Evolutionary conservation across 2,113 vertebrate genomes (phyloP), one percentile per base, ranked within the genome.

Genomic region (Dromaius novaehollandiae): DNA sequence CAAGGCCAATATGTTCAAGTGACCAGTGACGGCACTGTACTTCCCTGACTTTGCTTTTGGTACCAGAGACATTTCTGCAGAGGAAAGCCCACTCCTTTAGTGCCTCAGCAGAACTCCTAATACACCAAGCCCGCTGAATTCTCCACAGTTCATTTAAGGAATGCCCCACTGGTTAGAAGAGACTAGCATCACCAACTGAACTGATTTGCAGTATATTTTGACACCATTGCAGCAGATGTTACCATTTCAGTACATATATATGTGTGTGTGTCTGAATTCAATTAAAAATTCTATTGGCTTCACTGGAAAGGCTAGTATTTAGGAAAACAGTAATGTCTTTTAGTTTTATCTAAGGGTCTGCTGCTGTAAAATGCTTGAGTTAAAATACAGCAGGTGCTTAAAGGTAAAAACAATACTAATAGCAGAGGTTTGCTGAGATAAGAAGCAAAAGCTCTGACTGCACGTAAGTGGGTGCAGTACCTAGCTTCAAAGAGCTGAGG

Each of bases 351-450:
- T 69, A 75, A 30, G 36, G n/a, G 38, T 56, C 19, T 60, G 48
- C 32, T 85, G 24, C n/a, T 56, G 21, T 65, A 61, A 92, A 84
- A 94, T 40, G 6, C 63, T 64, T 6, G 10, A 75, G 36, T 84
- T 79, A 69, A 84, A 85, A 85, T 69, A 1, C n/a, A 94, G 46
- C 24, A 88, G 15, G 50, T 24, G 82, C 94, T 76, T 53, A 61
- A 74, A 92, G 80, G 86, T 73, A 84, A 92, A 91, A 87, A 76
- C 61, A 76, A 56, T 64, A 44, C 38, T 88, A 82, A 90, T 73
- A 74, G 63, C n/a, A 64, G 69, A 85, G 48, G 34, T 87, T 92
- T 91, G 22, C 78, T 86, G 53, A 89, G 70, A 91, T 89, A 78
- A 94, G 89, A 96, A 89, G 56, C 1, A 2, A 79, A 82, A 40